Evolutionary conservation across 2,797 vertebrate genomes (phyloP).

Genomic region (Propithecus perrieri): DNA sequence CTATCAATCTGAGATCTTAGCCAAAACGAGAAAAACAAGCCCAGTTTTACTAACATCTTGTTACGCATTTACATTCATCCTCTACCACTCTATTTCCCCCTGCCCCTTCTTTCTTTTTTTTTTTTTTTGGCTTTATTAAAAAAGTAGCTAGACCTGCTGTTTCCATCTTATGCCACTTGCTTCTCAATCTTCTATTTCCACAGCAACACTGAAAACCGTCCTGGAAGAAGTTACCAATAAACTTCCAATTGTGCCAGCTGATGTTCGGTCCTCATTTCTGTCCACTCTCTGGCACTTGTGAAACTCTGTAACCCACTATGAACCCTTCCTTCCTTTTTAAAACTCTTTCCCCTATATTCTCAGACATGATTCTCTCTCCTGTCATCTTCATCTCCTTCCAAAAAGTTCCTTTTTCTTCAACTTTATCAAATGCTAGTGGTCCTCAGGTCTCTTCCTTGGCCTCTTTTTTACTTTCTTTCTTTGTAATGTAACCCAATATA

Average conservation of each 20-base stretch:
- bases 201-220: background rate
- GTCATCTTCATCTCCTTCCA: background rate
- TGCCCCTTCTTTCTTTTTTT: too few species aligned
- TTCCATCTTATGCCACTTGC: background rate
- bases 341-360: background rate
- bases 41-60: background rate
- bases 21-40: background rate
- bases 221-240: background rate
- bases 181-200: background rate
- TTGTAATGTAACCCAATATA: background rate
- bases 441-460: background rate
- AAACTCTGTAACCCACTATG: background rate
- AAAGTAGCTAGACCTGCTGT: background rate
- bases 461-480: background rate
- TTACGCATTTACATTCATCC: background rate
- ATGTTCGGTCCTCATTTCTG: background rate
- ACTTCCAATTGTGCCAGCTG: background rate
- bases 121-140: background rate
- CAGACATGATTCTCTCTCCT: background rate
- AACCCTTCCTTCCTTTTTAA: background rate
- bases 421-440: background rate
- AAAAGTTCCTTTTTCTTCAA: background rate
- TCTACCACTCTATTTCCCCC: background rate
- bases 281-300: background rate
- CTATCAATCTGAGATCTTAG: background rate